These are phyloP conservation scores for Limenitis camilla DNA, from an alignment of 2,888 invertebrate genomes.

Conservation along the genomic window DNA sequence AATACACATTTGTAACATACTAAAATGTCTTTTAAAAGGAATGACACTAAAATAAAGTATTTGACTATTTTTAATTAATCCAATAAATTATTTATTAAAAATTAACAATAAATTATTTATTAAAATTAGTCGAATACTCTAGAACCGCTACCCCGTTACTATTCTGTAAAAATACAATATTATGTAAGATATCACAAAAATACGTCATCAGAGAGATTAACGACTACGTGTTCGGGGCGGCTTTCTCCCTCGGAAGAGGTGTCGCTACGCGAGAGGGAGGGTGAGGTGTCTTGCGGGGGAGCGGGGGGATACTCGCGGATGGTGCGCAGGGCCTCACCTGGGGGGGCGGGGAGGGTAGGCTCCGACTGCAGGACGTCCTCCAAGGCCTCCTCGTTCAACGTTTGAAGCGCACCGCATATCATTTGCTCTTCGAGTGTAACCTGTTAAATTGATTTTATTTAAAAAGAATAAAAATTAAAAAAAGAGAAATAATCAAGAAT, in stretches of 20 bases:
- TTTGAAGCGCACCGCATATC: conserved; percentile 94
- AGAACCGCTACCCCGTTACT: not conserved
- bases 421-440: conserved; percentile 95
- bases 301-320: conserved; percentile 20
- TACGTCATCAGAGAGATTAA: conserved; percentile 53
- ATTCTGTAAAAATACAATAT: not conserved
- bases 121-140: too few species aligned
- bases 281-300: conserved; percentile 27
- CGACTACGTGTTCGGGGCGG: conserved; percentile 42
- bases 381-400: conserved; percentile 93
- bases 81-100: too few species aligned
- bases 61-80: too few species aligned
- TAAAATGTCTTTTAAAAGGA: not conserved
- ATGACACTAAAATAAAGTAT: not conserved
- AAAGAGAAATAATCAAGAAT: too few species aligned
- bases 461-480: not conserved
- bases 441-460: conserved; percentile 56
- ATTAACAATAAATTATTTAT: too few species aligned
- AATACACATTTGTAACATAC: too few species aligned
- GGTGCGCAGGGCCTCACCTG: conserved; percentile 22
- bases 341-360: conserved; percentile 51
- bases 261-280: conserved; percentile 24
- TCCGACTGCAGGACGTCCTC: conserved; percentile 90
- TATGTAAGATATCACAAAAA: conserved; percentile 35
- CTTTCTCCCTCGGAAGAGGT: conserved; percentile 24